These are phyloP conservation scores for Parazoanthus atlanticus DNA, from an alignment of 92 coral and sea anemone species.

Conservation along the genomic window DNA sequence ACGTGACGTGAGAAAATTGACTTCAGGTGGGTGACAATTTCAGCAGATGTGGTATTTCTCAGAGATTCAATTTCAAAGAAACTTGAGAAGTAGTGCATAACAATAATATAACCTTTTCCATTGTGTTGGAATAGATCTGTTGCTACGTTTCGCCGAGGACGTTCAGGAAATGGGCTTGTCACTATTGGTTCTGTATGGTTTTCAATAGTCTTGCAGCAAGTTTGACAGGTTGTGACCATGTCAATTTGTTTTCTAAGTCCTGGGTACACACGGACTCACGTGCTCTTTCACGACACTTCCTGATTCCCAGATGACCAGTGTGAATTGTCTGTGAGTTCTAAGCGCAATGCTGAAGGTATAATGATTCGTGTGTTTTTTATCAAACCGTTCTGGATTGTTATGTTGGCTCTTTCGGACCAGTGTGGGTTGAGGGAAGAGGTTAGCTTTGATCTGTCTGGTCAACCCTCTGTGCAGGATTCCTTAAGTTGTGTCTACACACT, in stretches of 20 bases:
- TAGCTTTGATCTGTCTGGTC: constrained; percentile 54
- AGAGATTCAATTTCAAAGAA: constrained; percentile 13
- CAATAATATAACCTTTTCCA: too few relatives aligned
- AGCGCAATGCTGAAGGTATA: constrained; percentile 11
- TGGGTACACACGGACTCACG: constrained; percentile 34
- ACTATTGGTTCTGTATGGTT: constrained; percentile 22
- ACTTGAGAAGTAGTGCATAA: constrained; percentile 29
- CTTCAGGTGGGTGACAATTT: constrained; percentile 8
- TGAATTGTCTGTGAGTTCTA: background rate
- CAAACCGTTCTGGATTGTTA: constrained; percentile 49
- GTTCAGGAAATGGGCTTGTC: constrained; percentile 13
- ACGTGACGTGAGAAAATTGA: constrained; percentile 41
- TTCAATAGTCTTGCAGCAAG: background rate
- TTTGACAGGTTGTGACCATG: constrained; percentile 33
- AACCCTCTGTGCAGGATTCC: constrained; percentile 49
- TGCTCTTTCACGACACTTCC: constrained; percentile 22
- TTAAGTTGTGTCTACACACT: constrained; percentile 45
- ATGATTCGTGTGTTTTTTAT: constrained; percentile 48
- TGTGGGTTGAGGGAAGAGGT: constrained; percentile 13
- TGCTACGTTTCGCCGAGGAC: constrained; percentile 25
- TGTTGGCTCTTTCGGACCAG: constrained; percentile 45
- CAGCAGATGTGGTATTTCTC: constrained; percentile 10
- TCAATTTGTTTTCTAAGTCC: constrained; percentile 43
- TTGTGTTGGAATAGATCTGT: constrained; percentile 13
- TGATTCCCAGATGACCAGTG: background rate